These are phyloP conservation scores for Pelmatolapia mariae DNA, from an alignment of 2,113 vertebrate genomes.

Conservation along the genomic window DNA sequence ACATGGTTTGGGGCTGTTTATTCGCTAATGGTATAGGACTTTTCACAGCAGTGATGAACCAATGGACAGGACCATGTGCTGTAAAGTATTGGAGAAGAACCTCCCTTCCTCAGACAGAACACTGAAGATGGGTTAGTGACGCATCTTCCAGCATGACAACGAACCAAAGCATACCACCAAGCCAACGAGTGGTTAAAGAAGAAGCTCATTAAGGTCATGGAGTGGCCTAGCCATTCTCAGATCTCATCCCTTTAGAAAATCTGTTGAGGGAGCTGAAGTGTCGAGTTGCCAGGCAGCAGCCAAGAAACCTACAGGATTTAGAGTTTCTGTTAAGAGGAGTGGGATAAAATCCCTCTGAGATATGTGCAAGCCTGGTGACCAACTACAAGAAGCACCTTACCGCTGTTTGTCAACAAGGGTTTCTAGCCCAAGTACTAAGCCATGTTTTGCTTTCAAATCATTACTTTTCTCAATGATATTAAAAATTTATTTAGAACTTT, in stretches of 20 bases:
- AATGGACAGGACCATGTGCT: neutral
- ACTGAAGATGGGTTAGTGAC: neutral
- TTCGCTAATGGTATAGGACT: rapidly evolving
- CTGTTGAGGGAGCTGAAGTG: neutral
- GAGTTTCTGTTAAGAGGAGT: neutral
- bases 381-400: neutral
- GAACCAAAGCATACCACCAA: neutral
- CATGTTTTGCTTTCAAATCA: neutral
- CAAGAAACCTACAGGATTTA: neutral
- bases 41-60: neutral
- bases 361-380: neutral
- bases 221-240: neutral
- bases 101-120: neutral
- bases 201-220: neutral
- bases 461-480: neutral
- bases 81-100: neutral
- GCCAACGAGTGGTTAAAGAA: neutral
- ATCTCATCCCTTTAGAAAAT: neutral
- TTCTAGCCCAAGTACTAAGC: neutral
- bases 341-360: neutral
- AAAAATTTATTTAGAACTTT: neutral
- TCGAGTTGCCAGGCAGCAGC: neutral
- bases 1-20: neutral
- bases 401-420: neutral
- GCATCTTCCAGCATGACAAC: neutral